Base-by-base conservation (phyloP, 2,888 invertebrate genomes). In the Nephrocerus scutellatus region DNA sequence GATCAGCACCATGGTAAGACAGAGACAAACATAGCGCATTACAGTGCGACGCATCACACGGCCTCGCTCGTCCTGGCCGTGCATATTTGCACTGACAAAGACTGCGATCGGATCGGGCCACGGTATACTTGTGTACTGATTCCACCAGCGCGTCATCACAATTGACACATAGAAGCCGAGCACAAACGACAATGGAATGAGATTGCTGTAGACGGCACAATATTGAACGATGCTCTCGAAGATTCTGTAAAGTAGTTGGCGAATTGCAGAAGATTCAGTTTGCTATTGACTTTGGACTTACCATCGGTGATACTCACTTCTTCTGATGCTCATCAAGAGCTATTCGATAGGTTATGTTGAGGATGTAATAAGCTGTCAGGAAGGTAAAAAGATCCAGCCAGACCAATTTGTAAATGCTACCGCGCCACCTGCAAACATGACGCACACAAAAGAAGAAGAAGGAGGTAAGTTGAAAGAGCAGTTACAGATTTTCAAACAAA, bases 131-230 rank as follows among this genome's bases (percentile, higher is more conserved):
- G 77, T 81, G 61, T 87, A 89, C 64, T 89, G 88, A 61, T 74
- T 80, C 88, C 89, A 89, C 92, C 92, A 93, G 55, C 93, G 76
- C 41, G 83, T 84, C 81, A 92, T 90, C 33, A 93, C 90, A 50
- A 92, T 81, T 6, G 85, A 82, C 36, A 93, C 91, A 70, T 92
- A 93, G 72, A 93, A 93, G 52, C 93, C 92, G 52, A 93, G 75
- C 43, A 93, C 90, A 67, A 93, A 93, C 5, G 92, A 90, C 49
- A 93, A 68, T 10, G 93, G 93, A 55, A 93, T 92, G 52, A 90
- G 76, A 69, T 83, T 84, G 52, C 83, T 85, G 70, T 87, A 89
- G 51, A 79, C 80, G 59, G 82, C 80, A 71, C 92, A 93, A 68
- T 92, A 91, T 48, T 77, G 76, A 4, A 84, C 85, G 36, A 92